These are phyloP conservation scores for Muscina levida DNA, from an alignment of 2,888 invertebrate genomes.

Conservation along the genomic window DNA sequence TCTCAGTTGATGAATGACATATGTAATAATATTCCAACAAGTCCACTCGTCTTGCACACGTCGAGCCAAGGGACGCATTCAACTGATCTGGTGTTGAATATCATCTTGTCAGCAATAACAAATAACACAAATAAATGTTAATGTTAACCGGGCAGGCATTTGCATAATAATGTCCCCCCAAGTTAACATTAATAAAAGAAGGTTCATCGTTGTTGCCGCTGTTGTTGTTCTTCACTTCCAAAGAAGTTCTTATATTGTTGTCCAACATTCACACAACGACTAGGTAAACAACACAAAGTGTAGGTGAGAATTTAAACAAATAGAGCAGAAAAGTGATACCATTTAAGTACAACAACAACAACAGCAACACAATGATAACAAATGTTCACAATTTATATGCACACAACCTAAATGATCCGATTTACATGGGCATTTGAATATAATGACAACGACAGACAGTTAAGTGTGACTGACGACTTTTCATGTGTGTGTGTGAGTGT, in stretches of 20 bases:
- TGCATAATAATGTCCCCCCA: slow-evolving; percentile 46
- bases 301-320: slow-evolving; percentile 63
- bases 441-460: slow-evolving; percentile 30
- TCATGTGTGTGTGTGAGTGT: not conserved
- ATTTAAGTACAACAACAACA: slow-evolving; percentile 17
- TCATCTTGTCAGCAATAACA: slow-evolving; percentile 40
- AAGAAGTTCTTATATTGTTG: slow-evolving; percentile 18
- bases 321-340: slow-evolving; percentile 56
- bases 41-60: not conserved
- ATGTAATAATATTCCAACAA: not conserved
- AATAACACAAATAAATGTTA: slow-evolving; percentile 55
- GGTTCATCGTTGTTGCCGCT: slow-evolving; percentile 3
- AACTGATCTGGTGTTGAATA: slow-evolving; percentile 58
- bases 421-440: slow-evolving; percentile 32
- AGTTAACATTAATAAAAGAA: slow-evolving; percentile 32
- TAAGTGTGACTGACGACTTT: slow-evolving; percentile 6
- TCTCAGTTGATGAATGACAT: slow-evolving; percentile 12
- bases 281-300: slow-evolving; percentile 38
- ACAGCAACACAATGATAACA: not conserved
- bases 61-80: slow-evolving; percentile 1
- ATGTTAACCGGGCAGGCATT: slow-evolving; percentile 47
- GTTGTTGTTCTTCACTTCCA: slow-evolving; percentile 15
- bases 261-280: not conserved
- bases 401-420: slow-evolving; percentile 10
- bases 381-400: not conserved